phyloP scores from a whole-genome alignment of 1,140 invertebrate species.

The Diuraphis noxia region DNA sequence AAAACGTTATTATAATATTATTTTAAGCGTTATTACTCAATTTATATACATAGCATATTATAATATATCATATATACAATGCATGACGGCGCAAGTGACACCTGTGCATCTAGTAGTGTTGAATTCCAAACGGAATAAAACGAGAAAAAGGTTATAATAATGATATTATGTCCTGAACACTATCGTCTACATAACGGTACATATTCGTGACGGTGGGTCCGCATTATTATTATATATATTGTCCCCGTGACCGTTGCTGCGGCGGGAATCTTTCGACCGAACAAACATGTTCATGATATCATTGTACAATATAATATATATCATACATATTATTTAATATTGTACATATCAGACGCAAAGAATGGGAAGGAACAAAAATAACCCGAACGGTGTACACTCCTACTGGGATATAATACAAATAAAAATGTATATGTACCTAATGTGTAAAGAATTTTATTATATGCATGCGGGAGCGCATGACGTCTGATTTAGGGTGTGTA shows the following conservation, averaged over 20 bases:
- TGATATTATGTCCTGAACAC: not conserved
- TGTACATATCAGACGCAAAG: not conserved
- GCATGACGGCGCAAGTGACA: not conserved
- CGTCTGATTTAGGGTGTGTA: not conserved
- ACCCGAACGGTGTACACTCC: not conserved
- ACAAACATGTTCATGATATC: not conserved
- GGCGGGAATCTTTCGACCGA: not conserved
- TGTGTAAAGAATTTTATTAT: not conserved
- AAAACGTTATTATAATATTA: conserved; percentile 4
- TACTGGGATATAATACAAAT: not conserved
- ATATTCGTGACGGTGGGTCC: not conserved
- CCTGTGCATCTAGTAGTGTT: not conserved
- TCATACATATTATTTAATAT: not conserved
- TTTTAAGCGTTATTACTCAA: not conserved
- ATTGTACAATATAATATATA: not conserved
- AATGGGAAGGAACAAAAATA: not conserved
- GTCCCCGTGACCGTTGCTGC: not conserved
- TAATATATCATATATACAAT: not conserved
- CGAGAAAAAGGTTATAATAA: not conserved
- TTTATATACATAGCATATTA: not conserved
- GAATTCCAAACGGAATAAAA: not conserved
- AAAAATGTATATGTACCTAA: too few relatives aligned
- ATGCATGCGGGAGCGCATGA: not conserved
- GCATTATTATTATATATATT: not conserved
- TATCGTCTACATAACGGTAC: not conserved